These are phyloP conservation scores for Corythucha ciliata DNA, from an alignment of 2,888 invertebrate species.

Conservation along the genomic window DNA sequence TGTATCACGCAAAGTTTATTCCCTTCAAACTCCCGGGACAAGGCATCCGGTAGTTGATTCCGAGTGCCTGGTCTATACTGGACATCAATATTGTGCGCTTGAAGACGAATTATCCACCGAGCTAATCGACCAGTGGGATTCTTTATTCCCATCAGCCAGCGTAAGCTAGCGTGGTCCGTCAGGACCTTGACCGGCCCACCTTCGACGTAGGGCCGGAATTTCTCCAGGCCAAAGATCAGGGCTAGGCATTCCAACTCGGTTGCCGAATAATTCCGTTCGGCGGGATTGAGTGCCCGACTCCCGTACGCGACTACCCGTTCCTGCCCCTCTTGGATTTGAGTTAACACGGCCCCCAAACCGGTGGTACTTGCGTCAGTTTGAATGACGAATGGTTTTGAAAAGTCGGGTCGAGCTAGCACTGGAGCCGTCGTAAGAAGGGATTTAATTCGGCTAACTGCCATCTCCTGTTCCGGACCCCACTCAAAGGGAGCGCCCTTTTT, in stretches of 20 bases:
- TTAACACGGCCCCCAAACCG: constrained; percentile 11
- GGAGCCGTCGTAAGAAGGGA: constrained; percentile 17
- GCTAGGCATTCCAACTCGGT: constrained; percentile 35
- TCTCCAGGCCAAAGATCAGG: constrained; percentile 31
- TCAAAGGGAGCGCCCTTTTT: constrained; percentile 23
- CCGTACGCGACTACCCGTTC: constrained; percentile 15
- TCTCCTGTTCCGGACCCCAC: constrained; percentile 18
- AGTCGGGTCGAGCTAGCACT: constrained; percentile 21
- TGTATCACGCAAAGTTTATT: neutral
- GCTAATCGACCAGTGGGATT: constrained; percentile 32
- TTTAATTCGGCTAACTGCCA: constrained; percentile 25
- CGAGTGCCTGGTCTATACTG: constrained; percentile 13
- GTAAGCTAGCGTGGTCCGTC: constrained; percentile 33
- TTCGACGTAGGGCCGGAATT: constrained; percentile 34
- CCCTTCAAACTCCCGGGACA: neutral
- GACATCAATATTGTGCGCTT: constrained; percentile 28
- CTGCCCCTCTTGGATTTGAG: constrained; percentile 12
- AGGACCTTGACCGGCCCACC: constrained; percentile 35
- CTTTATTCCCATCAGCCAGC: constrained; percentile 33
- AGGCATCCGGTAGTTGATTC: neutral
- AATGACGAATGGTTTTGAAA: constrained; percentile 18
- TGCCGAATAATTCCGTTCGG: constrained; percentile 32
- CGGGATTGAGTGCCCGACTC: constrained; percentile 5
- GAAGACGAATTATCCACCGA: constrained; percentile 32
- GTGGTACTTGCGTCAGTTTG: constrained; percentile 21